These are phyloP conservation scores for Lycocerus yunnanus DNA, from an alignment of 2,888 invertebrate species.

Conservation along the genomic window DNA sequence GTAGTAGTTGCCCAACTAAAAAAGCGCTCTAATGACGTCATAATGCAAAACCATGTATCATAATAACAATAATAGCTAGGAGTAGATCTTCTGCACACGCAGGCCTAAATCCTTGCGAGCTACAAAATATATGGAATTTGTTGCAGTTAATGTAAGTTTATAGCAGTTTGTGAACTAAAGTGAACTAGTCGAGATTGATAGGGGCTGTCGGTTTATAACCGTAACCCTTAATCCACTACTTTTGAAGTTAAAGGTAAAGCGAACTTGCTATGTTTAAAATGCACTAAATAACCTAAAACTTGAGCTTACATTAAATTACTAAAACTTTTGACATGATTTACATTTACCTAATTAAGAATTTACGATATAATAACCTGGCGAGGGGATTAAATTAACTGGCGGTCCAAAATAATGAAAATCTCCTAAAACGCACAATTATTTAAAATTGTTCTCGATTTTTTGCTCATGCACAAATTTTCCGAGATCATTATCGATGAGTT, in stretches of 20 bases:
- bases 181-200: conserved; percentile 33
- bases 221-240: conserved; percentile 20
- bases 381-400: not conserved
- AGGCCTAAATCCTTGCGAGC: conserved; percentile 36
- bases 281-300: not conserved
- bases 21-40: conserved; percentile 6
- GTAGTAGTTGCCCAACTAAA: too few species aligned
- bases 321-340: not conserved
- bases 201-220: conserved; percentile 26
- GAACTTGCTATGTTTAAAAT: not conserved
- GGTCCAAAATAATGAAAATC: not conserved
- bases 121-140: conserved; percentile 36
- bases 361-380: not conserved
- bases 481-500: not conserved
- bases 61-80: conserved; percentile 19
- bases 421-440: not conserved
- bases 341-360: not conserved
- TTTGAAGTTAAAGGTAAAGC: conserved; percentile 8
- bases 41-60: conserved; percentile 25
- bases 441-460: not conserved
- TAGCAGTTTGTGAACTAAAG: conserved; percentile 31
- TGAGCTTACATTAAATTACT: not conserved
- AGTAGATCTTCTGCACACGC: conserved; percentile 32
- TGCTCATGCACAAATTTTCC: not conserved
- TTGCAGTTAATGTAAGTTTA: conserved; percentile 40